phyloP scores from a whole-genome alignment of 2,797 vertebrate species.

The Pygocentrus nattereri region DNA sequence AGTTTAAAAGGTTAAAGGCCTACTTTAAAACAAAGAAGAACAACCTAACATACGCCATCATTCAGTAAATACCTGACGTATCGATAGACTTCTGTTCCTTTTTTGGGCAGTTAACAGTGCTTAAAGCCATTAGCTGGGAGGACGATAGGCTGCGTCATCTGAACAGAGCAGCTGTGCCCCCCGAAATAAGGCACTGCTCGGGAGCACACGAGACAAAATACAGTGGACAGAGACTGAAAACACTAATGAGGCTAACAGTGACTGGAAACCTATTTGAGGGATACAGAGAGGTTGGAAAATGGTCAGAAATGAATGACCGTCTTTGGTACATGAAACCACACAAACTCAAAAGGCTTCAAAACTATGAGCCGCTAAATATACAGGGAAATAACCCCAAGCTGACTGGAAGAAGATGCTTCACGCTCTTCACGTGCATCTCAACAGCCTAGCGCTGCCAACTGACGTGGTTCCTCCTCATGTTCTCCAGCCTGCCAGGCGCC shows the following conservation, averaged over 20 bases:
- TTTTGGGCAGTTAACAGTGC: background rate
- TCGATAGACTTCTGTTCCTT: background rate
- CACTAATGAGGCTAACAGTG: too few species aligned
- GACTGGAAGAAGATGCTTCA: background rate
- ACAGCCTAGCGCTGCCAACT: background rate
- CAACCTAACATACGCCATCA: background rate
- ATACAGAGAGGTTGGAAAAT: too few species aligned
- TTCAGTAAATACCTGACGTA: background rate
- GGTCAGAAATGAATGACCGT: too few species aligned
- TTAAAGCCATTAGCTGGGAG: background rate
- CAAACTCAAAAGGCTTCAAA: too few species aligned
- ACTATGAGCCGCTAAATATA: too few species aligned
- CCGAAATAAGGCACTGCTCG: too few species aligned
- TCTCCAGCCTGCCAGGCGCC: background rate
- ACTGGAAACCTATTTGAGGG: too few species aligned
- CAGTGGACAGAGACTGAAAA: too few species aligned
- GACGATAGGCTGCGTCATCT: background rate
- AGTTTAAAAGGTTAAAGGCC: too few species aligned
- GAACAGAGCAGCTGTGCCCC: background rate
- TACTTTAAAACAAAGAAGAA: background rate
- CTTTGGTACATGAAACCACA: too few species aligned
- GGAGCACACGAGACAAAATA: too few species aligned
- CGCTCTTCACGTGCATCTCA: background rate
- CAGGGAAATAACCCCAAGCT: background rate
- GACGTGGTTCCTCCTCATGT: background rate